Evolutionary conservation across 2,888 invertebrate genomes (phyloP).

Genomic region (Hydropsyche betteni): DNA sequence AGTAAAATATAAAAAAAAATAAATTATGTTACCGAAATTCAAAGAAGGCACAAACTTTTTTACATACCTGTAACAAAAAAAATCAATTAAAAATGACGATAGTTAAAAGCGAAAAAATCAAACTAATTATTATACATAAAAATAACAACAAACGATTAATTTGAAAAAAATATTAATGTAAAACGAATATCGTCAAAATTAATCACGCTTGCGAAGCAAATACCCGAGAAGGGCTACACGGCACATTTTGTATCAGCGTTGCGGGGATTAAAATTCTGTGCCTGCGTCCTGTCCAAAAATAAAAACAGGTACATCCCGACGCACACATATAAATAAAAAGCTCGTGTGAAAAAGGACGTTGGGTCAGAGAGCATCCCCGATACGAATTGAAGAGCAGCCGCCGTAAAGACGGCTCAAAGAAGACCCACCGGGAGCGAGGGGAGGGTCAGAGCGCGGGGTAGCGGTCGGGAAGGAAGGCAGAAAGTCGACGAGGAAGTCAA

Average conservation of each 20-base stretch:
- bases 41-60: not conserved
- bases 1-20: too few relatives aligned
- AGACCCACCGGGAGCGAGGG: not conserved
- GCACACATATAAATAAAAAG: too few relatives aligned
- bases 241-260: too few relatives aligned
- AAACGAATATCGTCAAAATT: too few relatives aligned
- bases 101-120: too few relatives aligned
- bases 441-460: not conserved
- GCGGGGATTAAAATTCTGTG: too few relatives aligned
- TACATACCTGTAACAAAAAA: constrained; percentile 11
- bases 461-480: not conserved
- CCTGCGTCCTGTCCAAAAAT: not conserved
- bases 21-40: not conserved
- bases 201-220: not conserved
- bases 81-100: not conserved
- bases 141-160: too few relatives aligned
- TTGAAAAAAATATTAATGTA: not conserved
- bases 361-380: constrained; percentile 21
- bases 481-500: not conserved
- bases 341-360: not conserved
- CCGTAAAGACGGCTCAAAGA: constrained; percentile 41
- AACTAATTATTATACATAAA: too few relatives aligned
- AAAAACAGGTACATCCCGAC: not conserved
- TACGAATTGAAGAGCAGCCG: constrained; percentile 35
- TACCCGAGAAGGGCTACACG: not conserved